Evolutionary conservation across 2,888 invertebrate genomes (phyloP), one percentile per base, ranked within the genome.

Genomic region (Nomada goodeniana): DNA sequence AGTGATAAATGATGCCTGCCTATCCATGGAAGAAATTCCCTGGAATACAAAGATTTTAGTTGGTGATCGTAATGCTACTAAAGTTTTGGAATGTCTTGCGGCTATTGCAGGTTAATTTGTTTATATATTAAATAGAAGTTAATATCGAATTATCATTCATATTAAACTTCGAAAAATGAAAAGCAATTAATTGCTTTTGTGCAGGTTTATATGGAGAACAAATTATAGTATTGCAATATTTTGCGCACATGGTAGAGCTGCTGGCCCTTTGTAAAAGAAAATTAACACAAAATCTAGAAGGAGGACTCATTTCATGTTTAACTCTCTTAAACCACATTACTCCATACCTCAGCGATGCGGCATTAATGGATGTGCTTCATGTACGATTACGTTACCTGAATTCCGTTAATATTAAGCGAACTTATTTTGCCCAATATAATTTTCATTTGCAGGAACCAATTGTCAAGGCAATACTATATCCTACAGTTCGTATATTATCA

Each of bases 41-140:
- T 89, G 96, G 96, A 23, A 96, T 10, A 96, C 96, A 87, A 95
- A 96, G 61, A 95, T 95, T 84, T 95, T 97, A 3, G 94, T 96
- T 0, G 96, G 99, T 0, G 99, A 99, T 94, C 95, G 95, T 73
- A 97, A 97, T 93, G 97, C 98, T 0, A 94, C 95, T 44, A 97
- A 97, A 91, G 98, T 99, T n/a, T 95, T 99, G 84, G 97, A 98
- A 89, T 98, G 98, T 93, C 96, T 99, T 42, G 96, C 97, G 81
- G 96, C 97, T 84, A 98, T 99, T 87, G 97, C 98, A 72, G 96
- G 97, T 97, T 93, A 29, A 20, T 78, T 64, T 73, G 20, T 53
- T 68, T 55, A n/a, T 42, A 36, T 50, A 63, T 0, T 15, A 20
- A 29, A 52, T 13, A 23, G 9, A 11, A 18, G 23, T 15, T 67